Evolutionary conservation across 2,797 vertebrate species (phyloP).

Genomic region (Poeciliopsis turneri): DNA sequence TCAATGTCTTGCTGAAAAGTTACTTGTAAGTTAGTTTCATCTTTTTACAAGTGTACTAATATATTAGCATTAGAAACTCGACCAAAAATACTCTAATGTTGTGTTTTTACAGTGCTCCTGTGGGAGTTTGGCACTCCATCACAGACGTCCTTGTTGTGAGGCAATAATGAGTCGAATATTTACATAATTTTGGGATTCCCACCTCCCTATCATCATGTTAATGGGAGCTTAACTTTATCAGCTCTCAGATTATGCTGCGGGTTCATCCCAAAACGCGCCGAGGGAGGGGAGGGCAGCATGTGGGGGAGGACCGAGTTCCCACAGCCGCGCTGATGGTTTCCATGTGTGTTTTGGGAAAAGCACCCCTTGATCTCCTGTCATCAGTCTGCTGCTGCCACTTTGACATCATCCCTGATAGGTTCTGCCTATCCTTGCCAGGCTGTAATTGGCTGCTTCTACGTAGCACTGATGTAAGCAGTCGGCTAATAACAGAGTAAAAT

Average conservation of each 20-base stretch:
- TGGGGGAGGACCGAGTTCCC: conserved; percentile 75
- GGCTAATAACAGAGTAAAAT: conserved; percentile 49
- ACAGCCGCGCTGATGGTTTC: conserved; percentile 78
- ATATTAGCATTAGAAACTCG: no score
- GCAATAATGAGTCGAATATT: conserved; percentile 60
- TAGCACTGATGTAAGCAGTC: conserved; percentile 47
- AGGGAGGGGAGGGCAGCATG: conserved; percentile 48
- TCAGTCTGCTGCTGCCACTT: conserved; percentile 51
- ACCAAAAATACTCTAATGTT: no score
- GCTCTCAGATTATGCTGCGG: conserved; percentile 61
- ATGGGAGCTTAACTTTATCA: conserved; percentile 67
- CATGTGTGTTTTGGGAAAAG: conserved; percentile 73
- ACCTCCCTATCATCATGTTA: conserved; percentile 51
- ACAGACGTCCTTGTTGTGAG: conserved; percentile 37
- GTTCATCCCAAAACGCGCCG: conserved; percentile 62
- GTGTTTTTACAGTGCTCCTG: conserved; percentile 22
- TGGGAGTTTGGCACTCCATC: conserved; percentile 42
- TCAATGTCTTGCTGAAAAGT: no score
- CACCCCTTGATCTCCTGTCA: conserved; percentile 68
- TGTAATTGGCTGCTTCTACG: conserved; percentile 55
- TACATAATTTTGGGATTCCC: conserved; percentile 54
- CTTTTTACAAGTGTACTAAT: no score
- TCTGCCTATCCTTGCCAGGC: conserved; percentile 37
- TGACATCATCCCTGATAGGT: conserved; percentile 59
- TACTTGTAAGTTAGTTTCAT: no score